A percentile compares a stretch with the other conserved stretches of the same genome.
Evolutionary conservation across 2,113 vertebrate genomes (phyloP).

Genomic region (Illadopsis cleaveri): DNA sequence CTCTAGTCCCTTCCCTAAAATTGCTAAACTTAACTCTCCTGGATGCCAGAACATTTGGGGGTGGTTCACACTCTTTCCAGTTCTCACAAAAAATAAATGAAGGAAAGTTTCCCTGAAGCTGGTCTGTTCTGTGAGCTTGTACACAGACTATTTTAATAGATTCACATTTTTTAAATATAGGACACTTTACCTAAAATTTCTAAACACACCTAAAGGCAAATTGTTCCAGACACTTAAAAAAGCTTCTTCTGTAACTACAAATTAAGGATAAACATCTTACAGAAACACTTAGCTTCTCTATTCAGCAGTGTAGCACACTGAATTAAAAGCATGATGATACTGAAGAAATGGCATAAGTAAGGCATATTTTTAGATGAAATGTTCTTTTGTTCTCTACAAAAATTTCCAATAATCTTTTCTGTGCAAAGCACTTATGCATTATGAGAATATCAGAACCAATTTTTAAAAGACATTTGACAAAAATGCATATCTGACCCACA

Average conservation of each 20-base stretch:
- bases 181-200: background rate
- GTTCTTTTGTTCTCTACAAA: background rate
- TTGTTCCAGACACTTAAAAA: background rate
- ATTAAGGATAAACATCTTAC: background rate
- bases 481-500: background rate
- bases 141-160: background rate
- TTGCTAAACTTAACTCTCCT: background rate
- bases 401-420: background rate
- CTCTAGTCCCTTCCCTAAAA: background rate
- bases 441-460: background rate
- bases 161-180: background rate
- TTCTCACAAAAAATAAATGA: background rate
- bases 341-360: background rate
- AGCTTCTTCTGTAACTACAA: background rate
- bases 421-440: background rate
- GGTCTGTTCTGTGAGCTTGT: background rate
- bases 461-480: background rate
- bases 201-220: background rate
- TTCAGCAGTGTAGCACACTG: background rate
- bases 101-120: background rate
- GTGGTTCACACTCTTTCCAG: background rate
- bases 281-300: background rate
- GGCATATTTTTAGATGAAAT: background rate
- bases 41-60: background rate
- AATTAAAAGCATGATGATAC: background rate